A percentile compares a stretch with the other conserved stretches of the same genome.
Evolutionary conservation across 2,888 invertebrate species (phyloP).

Genomic region (Metopia argyrocephala): DNA sequence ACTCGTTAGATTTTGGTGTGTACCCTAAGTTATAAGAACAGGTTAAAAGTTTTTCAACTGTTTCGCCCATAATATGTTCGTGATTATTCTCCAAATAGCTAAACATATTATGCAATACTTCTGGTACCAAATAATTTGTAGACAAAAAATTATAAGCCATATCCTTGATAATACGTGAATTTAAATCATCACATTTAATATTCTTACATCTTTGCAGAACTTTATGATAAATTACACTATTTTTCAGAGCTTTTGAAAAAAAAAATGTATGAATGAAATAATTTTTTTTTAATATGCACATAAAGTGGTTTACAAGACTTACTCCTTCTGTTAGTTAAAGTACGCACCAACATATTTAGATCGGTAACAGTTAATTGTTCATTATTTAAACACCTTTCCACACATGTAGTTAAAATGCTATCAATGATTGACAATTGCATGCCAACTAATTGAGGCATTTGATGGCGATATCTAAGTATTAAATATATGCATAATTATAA

Average conservation of each 20-base stretch:
- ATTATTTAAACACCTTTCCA: slow-evolving; percentile 72
- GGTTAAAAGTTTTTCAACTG: slow-evolving; percentile 79
- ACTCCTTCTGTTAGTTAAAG: slow-evolving; percentile 75
- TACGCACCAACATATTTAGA: slow-evolving; percentile 74
- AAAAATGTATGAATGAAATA: too few species aligned
- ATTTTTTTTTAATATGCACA: neutral
- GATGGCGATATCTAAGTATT: slow-evolving; percentile 70
- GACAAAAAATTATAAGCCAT: slow-evolving; percentile 77
- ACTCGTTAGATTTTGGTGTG: slow-evolving; percentile 77
- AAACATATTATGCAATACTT: slow-evolving; percentile 79
- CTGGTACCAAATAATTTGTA: slow-evolving; percentile 78
- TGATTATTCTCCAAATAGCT: slow-evolving; percentile 78
- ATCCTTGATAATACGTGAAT: slow-evolving; percentile 79
- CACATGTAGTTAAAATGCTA: slow-evolving; percentile 73
- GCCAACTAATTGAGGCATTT: slow-evolving; percentile 67
- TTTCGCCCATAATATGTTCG: slow-evolving; percentile 79
- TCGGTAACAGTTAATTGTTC: slow-evolving; percentile 69
- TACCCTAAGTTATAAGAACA: slow-evolving; percentile 80
- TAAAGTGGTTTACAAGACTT: slow-evolving; percentile 44
- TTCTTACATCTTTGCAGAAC: slow-evolving; percentile 76
- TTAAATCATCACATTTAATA: slow-evolving; percentile 73
- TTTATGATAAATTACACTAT: slow-evolving; percentile 73
- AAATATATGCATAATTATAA: neutral
- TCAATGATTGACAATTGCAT: slow-evolving; percentile 73
- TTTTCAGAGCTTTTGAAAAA: slow-evolving; percentile 73